Evolutionary conservation across 2,797 vertebrate species (phyloP).

Genomic region (Etheostoma nigrum): DNA sequence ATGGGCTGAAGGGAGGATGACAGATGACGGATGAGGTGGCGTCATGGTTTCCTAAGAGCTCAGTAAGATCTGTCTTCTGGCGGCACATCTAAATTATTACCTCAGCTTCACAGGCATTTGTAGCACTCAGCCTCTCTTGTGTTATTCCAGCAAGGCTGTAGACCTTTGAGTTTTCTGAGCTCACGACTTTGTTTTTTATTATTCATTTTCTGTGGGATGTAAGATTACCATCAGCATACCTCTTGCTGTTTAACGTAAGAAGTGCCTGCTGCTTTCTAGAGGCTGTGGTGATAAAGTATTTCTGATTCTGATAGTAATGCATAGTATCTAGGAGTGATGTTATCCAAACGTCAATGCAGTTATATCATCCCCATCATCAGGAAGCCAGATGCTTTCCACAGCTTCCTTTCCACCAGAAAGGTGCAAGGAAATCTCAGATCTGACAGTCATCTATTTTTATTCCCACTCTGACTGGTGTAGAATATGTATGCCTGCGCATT

Average conservation of each 20-base stretch:
- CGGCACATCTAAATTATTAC: slow-evolving; percentile 84
- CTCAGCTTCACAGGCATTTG: slow-evolving; percentile 67
- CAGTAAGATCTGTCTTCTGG: slow-evolving; percentile 80
- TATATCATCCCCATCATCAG: background rate
- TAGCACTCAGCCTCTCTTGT: slow-evolving; percentile 41
- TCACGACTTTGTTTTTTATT: slow-evolving; percentile 44
- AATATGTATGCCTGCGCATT: slow-evolving; percentile 25
- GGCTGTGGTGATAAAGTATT: background rate
- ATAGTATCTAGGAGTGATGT: background rate
- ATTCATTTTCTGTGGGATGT: slow-evolving; percentile 28
- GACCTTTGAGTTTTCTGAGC: slow-evolving; percentile 50
- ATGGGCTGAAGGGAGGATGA: slow-evolving; percentile 76
- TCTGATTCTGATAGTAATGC: too few species aligned
- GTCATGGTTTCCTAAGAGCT: slow-evolving; percentile 82
- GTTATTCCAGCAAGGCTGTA: slow-evolving; percentile 49
- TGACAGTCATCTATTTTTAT: slow-evolving; percentile 36
- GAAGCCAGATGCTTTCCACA: background rate
- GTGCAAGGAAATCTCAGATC: slow-evolving; percentile 17
- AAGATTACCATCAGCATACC: slow-evolving; percentile 29
- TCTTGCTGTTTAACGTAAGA: slow-evolving; percentile 15
- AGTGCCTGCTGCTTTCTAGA: slow-evolving; percentile 9
- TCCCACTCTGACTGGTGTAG: slow-evolving; percentile 7
- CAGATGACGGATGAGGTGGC: slow-evolving; percentile 84
- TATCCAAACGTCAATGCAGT: slow-evolving; percentile 6
- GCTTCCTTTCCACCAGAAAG: slow-evolving; percentile 18